A percentile compares a stretch with the other conserved stretches of the same genome.
phyloP scores from a whole-genome alignment of 2,113 vertebrate genomes.

The Romanogobio albipinnatus region DNA sequence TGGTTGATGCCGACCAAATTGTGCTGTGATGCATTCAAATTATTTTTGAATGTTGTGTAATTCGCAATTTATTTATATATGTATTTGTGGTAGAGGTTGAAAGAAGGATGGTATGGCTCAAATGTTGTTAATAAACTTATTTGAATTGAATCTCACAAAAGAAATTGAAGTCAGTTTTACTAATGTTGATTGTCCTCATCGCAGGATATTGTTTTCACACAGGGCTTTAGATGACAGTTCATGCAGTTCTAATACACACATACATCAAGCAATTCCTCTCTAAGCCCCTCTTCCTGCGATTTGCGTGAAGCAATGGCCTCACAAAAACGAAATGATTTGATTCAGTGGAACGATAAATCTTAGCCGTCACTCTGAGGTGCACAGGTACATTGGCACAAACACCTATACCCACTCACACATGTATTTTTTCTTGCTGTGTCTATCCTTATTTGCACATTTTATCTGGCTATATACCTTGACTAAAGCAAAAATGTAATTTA shows the following conservation, averaged over 20 bases:
- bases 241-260: background rate
- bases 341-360: conserved; percentile 26
- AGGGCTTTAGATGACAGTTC: background rate
- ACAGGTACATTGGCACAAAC: background rate
- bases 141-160: conserved; percentile 24
- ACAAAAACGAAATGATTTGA: background rate
- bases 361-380: background rate
- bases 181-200: conserved; percentile 9
- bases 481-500: background rate
- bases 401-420: background rate
- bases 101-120: background rate
- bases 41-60: conserved; percentile 6
- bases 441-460: background rate
- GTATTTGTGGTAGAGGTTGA: background rate
- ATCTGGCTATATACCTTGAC: background rate
- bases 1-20: conserved; percentile 2
- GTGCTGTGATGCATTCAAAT: conserved; percentile 15
- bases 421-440: background rate
- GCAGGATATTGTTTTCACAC: background rate
- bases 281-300: background rate
- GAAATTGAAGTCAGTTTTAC: background rate
- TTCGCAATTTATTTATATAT: background rate
- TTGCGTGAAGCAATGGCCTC: background rate
- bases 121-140: conserved; percentile 25
- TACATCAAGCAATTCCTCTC: background rate